Base-by-base conservation (phyloP, 2,113 vertebrate genomes). In the Triplophysa rosa region DNA sequence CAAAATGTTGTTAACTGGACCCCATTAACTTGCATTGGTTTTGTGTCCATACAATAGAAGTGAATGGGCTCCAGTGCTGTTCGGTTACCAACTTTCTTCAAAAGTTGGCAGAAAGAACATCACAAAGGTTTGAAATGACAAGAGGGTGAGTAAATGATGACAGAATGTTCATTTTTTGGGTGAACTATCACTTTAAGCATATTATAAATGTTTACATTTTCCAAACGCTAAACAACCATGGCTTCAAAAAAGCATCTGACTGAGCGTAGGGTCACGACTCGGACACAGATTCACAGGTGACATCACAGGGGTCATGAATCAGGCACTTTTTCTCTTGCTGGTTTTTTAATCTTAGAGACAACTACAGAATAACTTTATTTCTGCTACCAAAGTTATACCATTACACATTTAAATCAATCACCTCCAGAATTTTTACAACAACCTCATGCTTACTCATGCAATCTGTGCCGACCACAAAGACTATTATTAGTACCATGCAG, bases 261-360 rank as follows among this genome's bases (percentile, higher is more conserved):
- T 10, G 8, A 74, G 64, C n/a, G 33, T 24, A 59, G 47, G 33
- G 23, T 61, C 37, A 12, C 0, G 17, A 23, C 63, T 63, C 59
- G 80, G 19, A 2, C 52, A 13, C 47, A 24, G 63, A 82, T 54
- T 77, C 68, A 67, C 24, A 42, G 19, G 79, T 29, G 64, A 42
- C 77, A 61, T 58, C 72, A 49, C 71, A 26, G 42, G 63, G 85
- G 74, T 75, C 77, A 58, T 5, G 24, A 40, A 76, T 84, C 76
- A 78, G 63, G 65, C 23, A 59, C 54, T 80, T 14, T 12, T 45
- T 45, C 42, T 11, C 42, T 37, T 37, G 33, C 33, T 37, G 33
- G 26, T 37, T 37, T 37, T 37, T 7, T 37, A 7, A 37, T 8
- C 33, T 7, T 37, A 7, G 33, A 45, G 12, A 9, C 42, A 45